Base-by-base conservation (phyloP, 30 jellyfish, hydroid and myxozoan species). In the Catostylus mosaicus region DNA sequence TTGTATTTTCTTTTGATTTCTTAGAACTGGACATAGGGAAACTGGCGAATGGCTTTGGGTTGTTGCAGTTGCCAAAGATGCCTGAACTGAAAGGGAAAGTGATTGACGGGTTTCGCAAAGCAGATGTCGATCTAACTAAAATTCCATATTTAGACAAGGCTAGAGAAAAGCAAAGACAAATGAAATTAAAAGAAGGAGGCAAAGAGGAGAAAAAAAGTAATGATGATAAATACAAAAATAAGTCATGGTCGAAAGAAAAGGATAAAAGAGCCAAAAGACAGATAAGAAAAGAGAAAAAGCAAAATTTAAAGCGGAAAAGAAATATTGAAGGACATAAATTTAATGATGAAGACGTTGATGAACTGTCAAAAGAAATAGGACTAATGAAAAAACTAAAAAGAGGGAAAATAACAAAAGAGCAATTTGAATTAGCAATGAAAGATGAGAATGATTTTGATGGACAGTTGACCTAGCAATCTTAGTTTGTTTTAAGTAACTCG, bases 51-150 rank as follows among this genome's bases (percentile, higher is more conserved):
- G 97, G 96, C 1, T 95, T 90, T 69, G 99, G 99, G 23, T 65
- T 95, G 60, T 79, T 95, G 57, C 96, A 86, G 14, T 73, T 95
- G 54, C 99, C 99, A 11, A 90, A 90, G 56, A 95, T 95, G 99
- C 99, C 99, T 2, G 99, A 95, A 86, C 22, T 95, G 50, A 78
- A 73, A 48, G 85, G 83, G 10, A 81, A 57, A 46, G 89, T 84
- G 45, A 20, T 83, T 14, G 80, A 30, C 32, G 92, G 86, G 6
- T 90, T 90, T 76, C 50, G 50, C 30, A 64, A 88, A 7, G 47
- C 87, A 36, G 94, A 86, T 31, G 50, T 88, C 29, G 86, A 88
- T 59, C 18, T 79, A 22, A 76, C 73, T 19, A 23, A 75, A 23
- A 88, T 94, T 20, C 91, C 88, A 24, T 94, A 87, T 70, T 30